These are phyloP conservation scores for Drosophila kanapiae DNA, from an alignment of 1,140 invertebrate species.

Conservation along the genomic window DNA sequence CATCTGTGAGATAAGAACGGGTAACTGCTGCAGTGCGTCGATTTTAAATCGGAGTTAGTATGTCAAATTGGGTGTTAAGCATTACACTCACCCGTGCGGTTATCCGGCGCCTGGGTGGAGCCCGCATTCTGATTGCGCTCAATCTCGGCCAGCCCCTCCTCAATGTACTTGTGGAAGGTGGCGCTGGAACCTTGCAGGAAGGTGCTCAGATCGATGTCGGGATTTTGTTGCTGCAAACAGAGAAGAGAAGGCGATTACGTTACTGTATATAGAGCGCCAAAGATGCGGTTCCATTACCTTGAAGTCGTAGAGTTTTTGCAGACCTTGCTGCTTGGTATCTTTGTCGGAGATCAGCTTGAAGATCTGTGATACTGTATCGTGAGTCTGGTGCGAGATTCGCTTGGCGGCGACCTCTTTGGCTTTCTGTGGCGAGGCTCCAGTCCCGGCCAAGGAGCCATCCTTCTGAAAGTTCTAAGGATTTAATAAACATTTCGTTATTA, in stretches of 20 bases:
- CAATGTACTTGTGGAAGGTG: slow-evolving; percentile 97
- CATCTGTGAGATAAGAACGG: slow-evolving; percentile 81
- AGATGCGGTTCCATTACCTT: slow-evolving; percentile 60
- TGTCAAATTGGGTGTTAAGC: not conserved
- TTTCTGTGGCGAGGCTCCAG: slow-evolving; percentile 69
- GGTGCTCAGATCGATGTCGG: slow-evolving; percentile 95
- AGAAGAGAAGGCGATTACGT: too few relatives aligned
- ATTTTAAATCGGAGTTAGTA: slow-evolving; percentile 47
- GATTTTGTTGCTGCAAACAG: slow-evolving; percentile 90
- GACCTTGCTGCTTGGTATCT: slow-evolving; percentile 94
- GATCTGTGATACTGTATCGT: slow-evolving; percentile 95
- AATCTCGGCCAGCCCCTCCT: slow-evolving; percentile 93
- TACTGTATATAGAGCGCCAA: too few relatives aligned
- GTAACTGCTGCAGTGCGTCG: slow-evolving; percentile 63
- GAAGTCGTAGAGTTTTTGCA: slow-evolving; percentile 95
- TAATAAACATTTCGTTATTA: not conserved
- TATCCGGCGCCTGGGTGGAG: slow-evolving; percentile 54
- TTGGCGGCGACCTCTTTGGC: slow-evolving; percentile 85
- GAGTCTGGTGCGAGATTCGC: slow-evolving; percentile 86
- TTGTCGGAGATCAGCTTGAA: slow-evolving; percentile 96
- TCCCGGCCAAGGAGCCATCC: slow-evolving; percentile 60
- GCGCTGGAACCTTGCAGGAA: slow-evolving; percentile 95
- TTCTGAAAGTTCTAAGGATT: slow-evolving; percentile 78
- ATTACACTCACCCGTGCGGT: slow-evolving; percentile 58
- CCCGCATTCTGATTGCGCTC: slow-evolving; percentile 82